Conservation (phyloP, 2,888 invertebrate genomes). For the Aplocera efformata region DNA sequence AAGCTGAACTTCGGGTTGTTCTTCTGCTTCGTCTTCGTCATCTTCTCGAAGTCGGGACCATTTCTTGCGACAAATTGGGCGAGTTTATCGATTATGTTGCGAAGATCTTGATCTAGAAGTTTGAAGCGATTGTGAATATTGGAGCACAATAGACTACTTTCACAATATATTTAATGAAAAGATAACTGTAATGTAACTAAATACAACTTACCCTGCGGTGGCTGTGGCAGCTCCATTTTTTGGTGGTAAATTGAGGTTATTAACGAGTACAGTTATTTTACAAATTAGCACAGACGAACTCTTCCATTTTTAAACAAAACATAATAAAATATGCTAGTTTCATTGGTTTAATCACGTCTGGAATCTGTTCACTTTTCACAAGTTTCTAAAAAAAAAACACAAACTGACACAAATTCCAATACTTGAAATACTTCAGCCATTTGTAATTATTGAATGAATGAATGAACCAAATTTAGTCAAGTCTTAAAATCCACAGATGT, state of each 20-base stretch:
- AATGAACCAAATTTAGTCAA: slow-evolving; percentile 3
- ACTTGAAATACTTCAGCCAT: slow-evolving; percentile 36
- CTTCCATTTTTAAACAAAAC: slow-evolving; percentile 8
- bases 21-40: slow-evolving; percentile 99
- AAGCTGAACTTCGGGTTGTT: slow-evolving; percentile 99
- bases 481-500: background rate
- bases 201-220: slow-evolving; percentile 78
- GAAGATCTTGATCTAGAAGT: slow-evolving; percentile 92
- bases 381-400: slow-evolving; percentile 20
- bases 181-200: background rate
- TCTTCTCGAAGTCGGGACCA: slow-evolving; percentile 99
- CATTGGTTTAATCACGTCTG: too few relatives aligned
- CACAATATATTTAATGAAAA: background rate
- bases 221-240: slow-evolving; percentile 78
- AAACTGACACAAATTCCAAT: slow-evolving; percentile 27
- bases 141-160: slow-evolving; percentile 1
- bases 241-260: slow-evolving; percentile 57
- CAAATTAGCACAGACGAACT: background rate
- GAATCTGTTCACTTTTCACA: too few relatives aligned
- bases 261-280: slow-evolving; percentile 1
- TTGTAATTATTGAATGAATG: slow-evolving; percentile 32
- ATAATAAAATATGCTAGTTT: background rate
- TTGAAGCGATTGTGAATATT: slow-evolving; percentile 2
- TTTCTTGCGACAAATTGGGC: slow-evolving; percentile 99
- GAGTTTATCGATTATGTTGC: slow-evolving; percentile 98